Base-by-base conservation (phyloP, 30 jellyfish, hydroid and myxozoan genomes). In the Nemopilema nomurai region DNA sequence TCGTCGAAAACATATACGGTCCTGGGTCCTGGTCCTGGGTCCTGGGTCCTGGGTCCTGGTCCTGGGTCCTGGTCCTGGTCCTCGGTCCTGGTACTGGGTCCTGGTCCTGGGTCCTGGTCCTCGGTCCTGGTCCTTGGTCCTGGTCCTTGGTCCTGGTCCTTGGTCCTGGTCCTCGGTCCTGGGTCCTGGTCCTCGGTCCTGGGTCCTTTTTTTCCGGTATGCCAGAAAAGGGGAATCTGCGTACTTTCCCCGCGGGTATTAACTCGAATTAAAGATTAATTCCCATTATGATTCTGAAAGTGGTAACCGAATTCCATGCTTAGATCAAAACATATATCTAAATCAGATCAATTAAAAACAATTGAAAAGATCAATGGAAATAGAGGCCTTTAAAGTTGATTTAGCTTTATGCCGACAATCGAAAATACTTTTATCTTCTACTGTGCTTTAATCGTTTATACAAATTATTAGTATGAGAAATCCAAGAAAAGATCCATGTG, bases 111-210 rank as follows among this genome's bases (percentile, higher is more conserved):
- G 0, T 9, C 32, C 21, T 17, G 28, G 74, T 19, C 19, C 28
- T 65, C 1, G 32, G 32, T 21, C 32, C 28, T 1, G 28, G 32
- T 65, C 28, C 32, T 65, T n/a, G 74, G 28, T 6, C 8, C 28
- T 65, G 74, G 32, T 21, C 28, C 28, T 18, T 9, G 18, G 23
- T 21, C 3, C 28, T 65, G 28, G 18, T 18, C 18, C 32, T 21
- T 41, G 57, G 57, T 41, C 57, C 57, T 41, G 6, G 57, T 6
- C 13, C 74, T n/a, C 18, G 74, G 74, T 65, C 74, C 74, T 65
- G 28, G 74, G 74, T 65, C 74, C 74, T 65, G 74, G 9, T 13
- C 13, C 13, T 3, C 6, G 23, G 74, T 65, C 74, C 74, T 65
- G 74, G 74, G 74, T 65, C 74, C 74, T 65, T 21, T 0, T 4